Evolutionary conservation across 2,113 vertebrate species (phyloP).

Genomic region (Gallinago media): DNA sequence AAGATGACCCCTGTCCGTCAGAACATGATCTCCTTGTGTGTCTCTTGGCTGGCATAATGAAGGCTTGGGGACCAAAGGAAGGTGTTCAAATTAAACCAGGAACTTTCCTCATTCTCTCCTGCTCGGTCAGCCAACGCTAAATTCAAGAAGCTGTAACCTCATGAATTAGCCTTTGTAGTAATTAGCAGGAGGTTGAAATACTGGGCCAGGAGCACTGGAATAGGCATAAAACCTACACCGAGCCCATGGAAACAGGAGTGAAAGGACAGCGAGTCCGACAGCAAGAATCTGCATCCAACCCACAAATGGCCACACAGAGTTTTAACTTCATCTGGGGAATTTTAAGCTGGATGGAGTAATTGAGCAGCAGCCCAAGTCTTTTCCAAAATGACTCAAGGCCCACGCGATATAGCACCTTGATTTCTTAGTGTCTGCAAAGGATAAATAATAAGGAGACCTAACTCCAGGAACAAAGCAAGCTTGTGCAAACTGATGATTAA

Average conservation of each 20-base stretch:
- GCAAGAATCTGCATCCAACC: not conserved
- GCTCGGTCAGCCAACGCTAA: not conserved
- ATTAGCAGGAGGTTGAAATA: not conserved
- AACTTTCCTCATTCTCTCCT: not conserved
- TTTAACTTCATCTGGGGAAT: not conserved
- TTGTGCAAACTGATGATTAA: not conserved
- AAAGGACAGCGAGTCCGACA: not conserved
- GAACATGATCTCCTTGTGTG: rapidly evolving
- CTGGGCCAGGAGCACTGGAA: not conserved
- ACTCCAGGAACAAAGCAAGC: not conserved
- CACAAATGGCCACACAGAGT: not conserved
- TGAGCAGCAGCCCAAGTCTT: not conserved
- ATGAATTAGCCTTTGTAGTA: not conserved
- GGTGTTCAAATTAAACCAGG: not conserved
- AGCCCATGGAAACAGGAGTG: not conserved
- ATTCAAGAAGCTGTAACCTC: not conserved
- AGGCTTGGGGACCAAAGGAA: not conserved
- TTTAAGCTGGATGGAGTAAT: not conserved
- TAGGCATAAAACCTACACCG: not conserved
- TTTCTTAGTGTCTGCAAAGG: not conserved
- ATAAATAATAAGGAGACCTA: not conserved
- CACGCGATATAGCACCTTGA: not conserved
- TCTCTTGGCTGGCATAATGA: not conserved
- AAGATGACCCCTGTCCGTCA: not conserved
- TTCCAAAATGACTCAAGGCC: not conserved